phyloP scores from a whole-genome alignment of 1,140 invertebrate species.

The Plectus sambesii region DNA sequence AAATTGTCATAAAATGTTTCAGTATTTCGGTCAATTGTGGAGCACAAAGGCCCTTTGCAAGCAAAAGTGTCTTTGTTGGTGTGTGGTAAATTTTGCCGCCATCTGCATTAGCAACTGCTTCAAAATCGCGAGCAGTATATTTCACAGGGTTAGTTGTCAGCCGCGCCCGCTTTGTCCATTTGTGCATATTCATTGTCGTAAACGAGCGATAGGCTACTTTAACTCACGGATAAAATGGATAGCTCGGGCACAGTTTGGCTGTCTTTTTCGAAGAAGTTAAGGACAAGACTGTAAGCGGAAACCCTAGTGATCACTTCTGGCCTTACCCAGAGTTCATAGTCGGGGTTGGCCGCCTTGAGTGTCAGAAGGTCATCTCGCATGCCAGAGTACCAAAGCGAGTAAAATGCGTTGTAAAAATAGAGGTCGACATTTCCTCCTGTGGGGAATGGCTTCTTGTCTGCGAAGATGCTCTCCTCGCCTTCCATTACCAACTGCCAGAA shows the following conservation, averaged over 20 bases:
- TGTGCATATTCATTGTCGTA: too few species aligned
- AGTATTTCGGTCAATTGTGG: too few species aligned
- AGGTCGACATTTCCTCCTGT: constrained; percentile 23
- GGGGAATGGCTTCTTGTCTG: too few species aligned
- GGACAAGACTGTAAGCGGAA: constrained; percentile 22
- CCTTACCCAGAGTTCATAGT: constrained; percentile 22
- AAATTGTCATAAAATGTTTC: too few species aligned
- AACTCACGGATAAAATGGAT: constrained; percentile 6
- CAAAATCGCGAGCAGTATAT: too few species aligned
- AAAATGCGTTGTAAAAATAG: constrained; percentile 23
- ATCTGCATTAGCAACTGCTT: too few species aligned
- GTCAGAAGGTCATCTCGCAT: constrained; percentile 14
- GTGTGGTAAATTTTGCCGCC: too few species aligned
- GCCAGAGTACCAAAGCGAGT: constrained; percentile 17
- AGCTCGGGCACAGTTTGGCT: constrained; percentile 10
- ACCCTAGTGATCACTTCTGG: constrained; percentile 21
- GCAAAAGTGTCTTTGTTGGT: too few species aligned
- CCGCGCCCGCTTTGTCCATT: too few species aligned
- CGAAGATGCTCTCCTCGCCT: constrained; percentile 16
- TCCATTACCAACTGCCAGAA: constrained; percentile 21
- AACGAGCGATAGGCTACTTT: constrained; percentile 18
- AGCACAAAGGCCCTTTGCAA: too few species aligned
- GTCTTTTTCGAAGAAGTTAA: constrained; percentile 20
- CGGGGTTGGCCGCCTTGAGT: constrained; percentile 12
- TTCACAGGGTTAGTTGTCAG: too few species aligned